These are phyloP conservation scores for Pocillopora verrucosa DNA, from an alignment of 64 coral and sea anemone genomes.

Conservation along the genomic window DNA sequence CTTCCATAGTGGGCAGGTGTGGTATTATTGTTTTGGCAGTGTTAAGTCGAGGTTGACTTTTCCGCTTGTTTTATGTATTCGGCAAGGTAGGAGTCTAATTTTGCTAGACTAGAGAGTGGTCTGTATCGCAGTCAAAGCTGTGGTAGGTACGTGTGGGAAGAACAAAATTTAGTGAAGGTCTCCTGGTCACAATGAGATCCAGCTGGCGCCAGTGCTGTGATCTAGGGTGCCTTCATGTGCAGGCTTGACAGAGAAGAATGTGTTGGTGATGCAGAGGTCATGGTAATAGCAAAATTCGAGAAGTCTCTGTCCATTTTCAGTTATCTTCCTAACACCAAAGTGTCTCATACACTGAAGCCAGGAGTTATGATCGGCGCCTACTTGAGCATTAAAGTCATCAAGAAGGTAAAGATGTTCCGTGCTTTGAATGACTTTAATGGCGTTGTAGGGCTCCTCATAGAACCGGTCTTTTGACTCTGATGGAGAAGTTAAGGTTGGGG, in stretches of 20 bases:
- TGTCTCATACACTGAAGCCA: conserved; percentile 12
- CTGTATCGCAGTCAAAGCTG: no score
- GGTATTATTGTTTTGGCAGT: no score
- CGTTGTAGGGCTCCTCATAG: no score
- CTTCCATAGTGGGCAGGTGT: no score
- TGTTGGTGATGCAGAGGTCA: neutral
- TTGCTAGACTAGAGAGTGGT: no score
- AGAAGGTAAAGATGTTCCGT: neutral
- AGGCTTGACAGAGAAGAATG: neutral
- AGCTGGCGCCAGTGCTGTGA: neutral
- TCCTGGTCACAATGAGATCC: neutral
- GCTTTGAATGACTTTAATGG: no score
- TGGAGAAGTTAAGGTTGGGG: no score
- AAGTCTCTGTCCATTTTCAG: neutral
- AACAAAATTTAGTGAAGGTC: neutral
- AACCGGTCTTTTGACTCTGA: no score
- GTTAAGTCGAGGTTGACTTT: no score
- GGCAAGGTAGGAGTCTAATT: no score
- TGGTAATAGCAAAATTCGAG: conserved; percentile 15
- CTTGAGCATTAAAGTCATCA: conserved; percentile 8
- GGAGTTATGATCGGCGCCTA: conserved; percentile 11
- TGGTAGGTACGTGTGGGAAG: no score
- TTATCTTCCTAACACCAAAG: conserved; percentile 18
- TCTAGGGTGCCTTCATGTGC: neutral
- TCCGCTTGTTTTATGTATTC: no score